Conservation (phyloP, 2,113 vertebrate species). For the Arothron firmamentum region DNA sequence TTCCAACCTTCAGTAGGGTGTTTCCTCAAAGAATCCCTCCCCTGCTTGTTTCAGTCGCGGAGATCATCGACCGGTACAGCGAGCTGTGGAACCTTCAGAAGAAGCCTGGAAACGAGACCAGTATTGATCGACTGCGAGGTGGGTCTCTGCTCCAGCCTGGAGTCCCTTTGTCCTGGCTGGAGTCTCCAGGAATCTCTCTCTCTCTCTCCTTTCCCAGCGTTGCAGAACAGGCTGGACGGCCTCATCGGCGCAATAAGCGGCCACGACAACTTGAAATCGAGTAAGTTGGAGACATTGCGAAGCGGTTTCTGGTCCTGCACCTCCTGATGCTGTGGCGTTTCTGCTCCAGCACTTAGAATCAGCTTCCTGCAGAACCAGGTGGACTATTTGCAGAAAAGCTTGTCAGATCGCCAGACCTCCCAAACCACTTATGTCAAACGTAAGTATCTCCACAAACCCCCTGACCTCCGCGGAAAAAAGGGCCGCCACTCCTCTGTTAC, state of each 20-base stretch:
- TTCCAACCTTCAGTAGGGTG: not conserved
- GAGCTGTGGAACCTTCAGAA: slow-evolving; percentile 16
- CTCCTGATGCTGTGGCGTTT: no score
- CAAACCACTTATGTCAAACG: not conserved
- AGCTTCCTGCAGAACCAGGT: slow-evolving; percentile 24
- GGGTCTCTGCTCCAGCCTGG: not conserved
- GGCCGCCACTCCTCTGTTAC: not conserved
- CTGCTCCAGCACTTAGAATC: slow-evolving; percentile 9
- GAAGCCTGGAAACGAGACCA: not conserved
- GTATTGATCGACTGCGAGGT: not conserved
- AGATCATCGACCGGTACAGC: slow-evolving; percentile 25
- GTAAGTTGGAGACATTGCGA: slow-evolving; percentile 27
- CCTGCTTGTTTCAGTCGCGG: slow-evolving; percentile 32
- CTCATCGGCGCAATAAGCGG: not conserved
- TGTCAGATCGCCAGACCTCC: not conserved
- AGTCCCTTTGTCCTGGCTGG: no score
- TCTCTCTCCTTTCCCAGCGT: slow-evolving; percentile 8
- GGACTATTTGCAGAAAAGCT: slow-evolving; percentile 11
- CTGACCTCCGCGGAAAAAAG: not conserved
- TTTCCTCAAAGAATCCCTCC: not conserved
- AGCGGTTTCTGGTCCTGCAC: not conserved
- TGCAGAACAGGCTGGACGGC: slow-evolving; percentile 13
- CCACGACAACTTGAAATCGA: slow-evolving; percentile 5
- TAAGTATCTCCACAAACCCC: slow-evolving; percentile 9
- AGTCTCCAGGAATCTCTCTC: not conserved